Conservation (phyloP, 2,888 invertebrate genomes). For the Meiosimyza decipiens region DNA sequence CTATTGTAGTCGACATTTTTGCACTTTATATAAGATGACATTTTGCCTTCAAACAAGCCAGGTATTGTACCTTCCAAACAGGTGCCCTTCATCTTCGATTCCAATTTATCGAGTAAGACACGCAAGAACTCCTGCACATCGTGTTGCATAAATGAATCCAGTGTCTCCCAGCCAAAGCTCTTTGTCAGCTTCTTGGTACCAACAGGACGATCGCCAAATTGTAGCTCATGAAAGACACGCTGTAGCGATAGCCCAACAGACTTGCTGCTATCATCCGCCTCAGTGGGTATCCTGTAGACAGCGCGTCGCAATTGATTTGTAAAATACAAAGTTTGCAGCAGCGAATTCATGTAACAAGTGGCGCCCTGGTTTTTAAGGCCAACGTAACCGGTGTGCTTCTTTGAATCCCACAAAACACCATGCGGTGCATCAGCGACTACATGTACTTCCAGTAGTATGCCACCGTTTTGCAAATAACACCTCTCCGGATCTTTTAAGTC, state of each 20-base stretch:
- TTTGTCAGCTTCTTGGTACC: conserved; percentile 99
- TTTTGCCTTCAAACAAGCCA: conserved; percentile 96
- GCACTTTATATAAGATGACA: conserved; percentile 98
- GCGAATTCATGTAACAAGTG: conserved; percentile 99
- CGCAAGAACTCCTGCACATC: conserved; percentile 91
- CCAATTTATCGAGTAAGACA: conserved; percentile 94
- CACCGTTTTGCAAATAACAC: conserved; percentile 91
- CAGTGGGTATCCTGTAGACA: conserved; percentile 99
- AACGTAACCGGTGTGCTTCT: conserved; percentile 90
- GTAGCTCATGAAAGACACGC: conserved; percentile 97
- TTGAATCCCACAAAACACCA: conserved; percentile 97
- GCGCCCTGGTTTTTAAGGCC: conserved; percentile 99
- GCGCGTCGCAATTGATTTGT: conserved; percentile 92
- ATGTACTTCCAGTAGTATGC: conserved; percentile 82
- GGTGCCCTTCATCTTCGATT: conserved; percentile 99
- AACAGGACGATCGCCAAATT: conserved; percentile 97
- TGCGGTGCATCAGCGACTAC: conserved; percentile 90
- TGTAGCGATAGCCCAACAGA: conserved; percentile 92
- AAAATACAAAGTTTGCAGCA: conserved; percentile 97
- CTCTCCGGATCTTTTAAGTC: conserved; percentile 92
- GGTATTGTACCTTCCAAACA: conserved; percentile 98
- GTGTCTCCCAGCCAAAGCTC: conserved; percentile 99
- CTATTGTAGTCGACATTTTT: conserved; percentile 97
- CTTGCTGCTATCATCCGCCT: conserved; percentile 95
- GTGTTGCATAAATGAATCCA: conserved; percentile 99